Percentiles rank a stretch among this genome's conserved stretches.
Evolutionary conservation across 2,797 vertebrate species (phyloP).

Genomic region (Falco berigora): DNA sequence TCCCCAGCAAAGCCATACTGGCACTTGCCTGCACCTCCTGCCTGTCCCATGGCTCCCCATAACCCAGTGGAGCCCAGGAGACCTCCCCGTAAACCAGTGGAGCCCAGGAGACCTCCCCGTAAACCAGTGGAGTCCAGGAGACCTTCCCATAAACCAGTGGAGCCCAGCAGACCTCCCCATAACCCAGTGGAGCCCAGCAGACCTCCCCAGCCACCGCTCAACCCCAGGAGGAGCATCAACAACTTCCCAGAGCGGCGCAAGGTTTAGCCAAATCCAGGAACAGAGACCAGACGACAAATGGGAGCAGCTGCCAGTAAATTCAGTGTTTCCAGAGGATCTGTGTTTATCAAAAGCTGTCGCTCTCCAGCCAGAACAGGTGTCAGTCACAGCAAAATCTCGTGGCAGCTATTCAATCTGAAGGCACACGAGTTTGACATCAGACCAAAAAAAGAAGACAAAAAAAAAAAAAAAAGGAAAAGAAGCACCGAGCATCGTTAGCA

Average conservation of each 20-base stretch:
- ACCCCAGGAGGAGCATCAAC: not conserved
- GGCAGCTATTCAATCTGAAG: not conserved
- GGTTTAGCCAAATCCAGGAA: not conserved
- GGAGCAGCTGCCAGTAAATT: conserved; percentile 15
- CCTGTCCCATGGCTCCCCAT: not conserved
- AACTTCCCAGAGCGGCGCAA: not conserved
- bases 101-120: not conserved
- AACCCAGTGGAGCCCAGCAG: not conserved
- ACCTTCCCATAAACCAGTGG: not conserved
- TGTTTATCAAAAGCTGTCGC: not conserved
- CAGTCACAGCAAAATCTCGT: conserved; percentile 10
- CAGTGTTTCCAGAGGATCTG: not conserved
- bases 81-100: not conserved
- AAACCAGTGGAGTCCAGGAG: not conserved
- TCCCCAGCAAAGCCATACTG: not conserved
- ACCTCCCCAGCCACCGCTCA: not conserved
- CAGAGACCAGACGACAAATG: not conserved
- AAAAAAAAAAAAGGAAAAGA: not conserved
- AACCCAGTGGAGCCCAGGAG: not conserved
- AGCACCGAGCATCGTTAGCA: not conserved
- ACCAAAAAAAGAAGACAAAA: not conserved
- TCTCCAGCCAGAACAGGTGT: conserved; percentile 44
- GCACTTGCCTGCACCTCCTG: accelerated
- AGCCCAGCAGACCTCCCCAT: not conserved
- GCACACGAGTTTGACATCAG: not conserved